Conservation (phyloP, 1,140 invertebrate species). For the Ceratoteleas bidentatus region DNA sequence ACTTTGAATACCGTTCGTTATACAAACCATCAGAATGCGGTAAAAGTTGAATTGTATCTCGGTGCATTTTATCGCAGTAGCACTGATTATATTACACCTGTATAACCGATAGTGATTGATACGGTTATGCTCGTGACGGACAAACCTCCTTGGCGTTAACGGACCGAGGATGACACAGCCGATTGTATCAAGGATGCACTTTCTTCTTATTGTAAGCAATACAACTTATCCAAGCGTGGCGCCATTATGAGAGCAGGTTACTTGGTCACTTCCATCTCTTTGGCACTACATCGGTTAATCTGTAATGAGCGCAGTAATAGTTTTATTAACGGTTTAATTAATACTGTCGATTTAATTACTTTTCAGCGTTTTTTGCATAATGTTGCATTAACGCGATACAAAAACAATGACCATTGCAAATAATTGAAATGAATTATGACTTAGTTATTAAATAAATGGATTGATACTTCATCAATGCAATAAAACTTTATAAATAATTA, state of each 20-base stretch:
- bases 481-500: too few relatives aligned
- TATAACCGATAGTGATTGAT: constrained; percentile 78
- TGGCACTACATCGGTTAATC: constrained; percentile 4
- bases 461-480: too few relatives aligned
- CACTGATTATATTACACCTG: constrained; percentile 78
- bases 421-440: neutral
- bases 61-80: constrained; percentile 71
- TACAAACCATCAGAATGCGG: constrained; percentile 66
- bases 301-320: constrained; percentile 25
- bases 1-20: constrained; percentile 41
- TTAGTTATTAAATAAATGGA: neutral
- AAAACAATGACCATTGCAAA: too few relatives aligned
- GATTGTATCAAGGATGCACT: constrained; percentile 77
- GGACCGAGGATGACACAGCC: constrained; percentile 80
- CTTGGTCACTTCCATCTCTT: constrained; percentile 72
- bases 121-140: constrained; percentile 71
- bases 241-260: constrained; percentile 75
- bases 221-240: constrained; percentile 70
- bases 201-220: constrained; percentile 76
- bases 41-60: constrained; percentile 65
- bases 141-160: constrained; percentile 76
- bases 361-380: too few relatives aligned
- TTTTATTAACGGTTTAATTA: constrained; percentile 11
- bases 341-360: neutral
- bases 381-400: too few relatives aligned